Evolutionary conservation across 2,888 invertebrate species (phyloP), one percentile per base, ranked within the genome.

Genomic region (Lycaena phlaeas): DNA sequence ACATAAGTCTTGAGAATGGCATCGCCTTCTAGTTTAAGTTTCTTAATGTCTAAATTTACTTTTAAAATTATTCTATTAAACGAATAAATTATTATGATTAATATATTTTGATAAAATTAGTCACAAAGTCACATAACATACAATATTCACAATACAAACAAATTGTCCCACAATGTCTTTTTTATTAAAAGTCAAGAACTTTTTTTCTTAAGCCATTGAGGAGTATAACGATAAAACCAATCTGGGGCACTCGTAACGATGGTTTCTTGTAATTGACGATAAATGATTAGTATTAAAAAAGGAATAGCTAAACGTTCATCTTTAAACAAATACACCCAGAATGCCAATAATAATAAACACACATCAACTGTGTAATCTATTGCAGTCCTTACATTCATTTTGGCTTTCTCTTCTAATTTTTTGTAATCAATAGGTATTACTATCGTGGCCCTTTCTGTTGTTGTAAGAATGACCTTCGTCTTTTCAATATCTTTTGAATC

Each of bases 261-360:
- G 41, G 89, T 90, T 60, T 90, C 89, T 59, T 90, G 88, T 47
- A 93, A 65, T 62, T 93, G 92, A 43, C 94, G 87, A 66, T 92
- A 94, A 36, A 93, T 88, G 68, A 94, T 88, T 2, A 94, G 78
- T 27, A 89, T 84, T 45, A 94, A 85, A 53, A 94, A 88, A 22
- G 94, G 94, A 52, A 94, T 86, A n/a, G 93, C 92, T 36, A 93
- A 84, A 49, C 91, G 85, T 61, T 93, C 92, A 60, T 92, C 92
- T 59, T 91, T 91, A 60, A 93, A 94, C 41, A 93, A 72, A 70
- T 93, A 94, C 25, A 94, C 86, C 89, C 93, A 94, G 65, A 91
- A 89, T 14, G 94, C 94, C 9, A 93, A 87, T 26, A 90, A 51
- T 44, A 94, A 87, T 56, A 94, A 86, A 28, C 91, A 90, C 43